A percentile compares a stretch with the other conserved stretches of the same genome.
These are phyloP conservation scores for Ceramica pisi DNA, from an alignment of 2,888 invertebrate genomes.

Conservation along the genomic window DNA sequence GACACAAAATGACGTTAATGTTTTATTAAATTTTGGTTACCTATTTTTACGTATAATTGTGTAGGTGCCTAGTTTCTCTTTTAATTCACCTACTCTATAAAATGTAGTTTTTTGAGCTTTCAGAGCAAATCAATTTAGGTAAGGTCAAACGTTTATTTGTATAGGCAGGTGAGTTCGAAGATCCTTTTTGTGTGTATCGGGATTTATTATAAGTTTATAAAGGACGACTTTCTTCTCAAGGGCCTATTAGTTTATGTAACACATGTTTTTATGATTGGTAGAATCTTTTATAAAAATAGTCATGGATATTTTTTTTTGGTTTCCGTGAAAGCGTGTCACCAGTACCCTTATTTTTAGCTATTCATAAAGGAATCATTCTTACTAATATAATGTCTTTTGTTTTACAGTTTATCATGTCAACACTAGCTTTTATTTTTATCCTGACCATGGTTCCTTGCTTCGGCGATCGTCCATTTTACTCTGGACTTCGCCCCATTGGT, in stretches of 20 bases:
- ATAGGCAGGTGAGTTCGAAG: background rate
- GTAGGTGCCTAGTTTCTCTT: no score
- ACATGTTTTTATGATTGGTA: background rate
- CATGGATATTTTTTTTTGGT: background rate
- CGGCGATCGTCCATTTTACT: constrained; percentile 67
- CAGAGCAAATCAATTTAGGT: background rate
- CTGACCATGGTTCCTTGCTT: constrained; percentile 50
- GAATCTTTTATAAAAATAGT: background rate
- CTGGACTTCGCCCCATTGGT: constrained; percentile 65
- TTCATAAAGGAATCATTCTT: background rate
- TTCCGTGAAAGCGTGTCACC: background rate
- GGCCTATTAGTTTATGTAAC: background rate
- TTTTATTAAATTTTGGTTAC: no score
- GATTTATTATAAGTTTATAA: background rate
- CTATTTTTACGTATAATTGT: no score
- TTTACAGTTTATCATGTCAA: constrained; percentile 53
- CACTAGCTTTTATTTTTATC: constrained; percentile 42
- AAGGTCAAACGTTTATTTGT: background rate
- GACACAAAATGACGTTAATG: no score
- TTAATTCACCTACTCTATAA: background rate
- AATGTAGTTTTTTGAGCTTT: background rate
- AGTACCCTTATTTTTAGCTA: no score
- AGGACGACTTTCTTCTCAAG: background rate
- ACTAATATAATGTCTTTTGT: background rate
- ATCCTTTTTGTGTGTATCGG: background rate